Base-by-base conservation (phyloP, 2,888 invertebrate species). In the Clepsis dumicolana region DNA sequence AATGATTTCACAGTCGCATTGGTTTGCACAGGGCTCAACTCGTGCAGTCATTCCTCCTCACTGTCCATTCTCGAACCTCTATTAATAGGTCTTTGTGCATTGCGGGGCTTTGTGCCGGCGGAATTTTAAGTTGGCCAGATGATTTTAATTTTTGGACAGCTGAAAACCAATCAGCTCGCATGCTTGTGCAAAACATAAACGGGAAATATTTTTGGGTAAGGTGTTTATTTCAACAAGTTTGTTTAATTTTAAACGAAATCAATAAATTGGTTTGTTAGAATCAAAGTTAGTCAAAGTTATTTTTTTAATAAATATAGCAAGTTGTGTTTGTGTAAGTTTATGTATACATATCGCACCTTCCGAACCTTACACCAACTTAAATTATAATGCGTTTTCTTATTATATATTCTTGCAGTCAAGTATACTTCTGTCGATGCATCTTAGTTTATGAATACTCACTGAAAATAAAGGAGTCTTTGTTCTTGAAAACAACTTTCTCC, bases 21-120 rank as follows among this genome's bases (percentile, higher is more conserved):
- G 48, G 48, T 21, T 10, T 4, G 12, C 4, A 48, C 21, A 48
- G 48, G n/a, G 48, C 8, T 21, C 50, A 59, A 59, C 57, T 16
- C 27, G 29, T 50, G 60, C 53, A 32, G 44, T 56, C 35, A n/a
- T 48, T 44, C 12, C 35, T 38, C 67, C 56, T 48, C 52, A 35
- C 63, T 64, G 68, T 44, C 56, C 57, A 29, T 62, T 62, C 67
- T 57, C 64, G 32, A 25, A 63, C 63, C 52, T 67, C 67, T 64
- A 68, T 68, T 64, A 68, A 68, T 59, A 68, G 68, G 41, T 68
- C 64, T 63, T 59, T 53, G 68, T 64, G 63, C 68, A 68, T 53
- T 68, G 68, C 59, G 59, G 52, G 18, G 57, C 63, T 50, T 61
- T 53, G 35, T 59, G 41, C 25, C 57, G 52, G 18, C 41, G 44